phyloP scores from a whole-genome alignment of 2,113 vertebrate genomes.

The Gracilinanus agilis region DNA sequence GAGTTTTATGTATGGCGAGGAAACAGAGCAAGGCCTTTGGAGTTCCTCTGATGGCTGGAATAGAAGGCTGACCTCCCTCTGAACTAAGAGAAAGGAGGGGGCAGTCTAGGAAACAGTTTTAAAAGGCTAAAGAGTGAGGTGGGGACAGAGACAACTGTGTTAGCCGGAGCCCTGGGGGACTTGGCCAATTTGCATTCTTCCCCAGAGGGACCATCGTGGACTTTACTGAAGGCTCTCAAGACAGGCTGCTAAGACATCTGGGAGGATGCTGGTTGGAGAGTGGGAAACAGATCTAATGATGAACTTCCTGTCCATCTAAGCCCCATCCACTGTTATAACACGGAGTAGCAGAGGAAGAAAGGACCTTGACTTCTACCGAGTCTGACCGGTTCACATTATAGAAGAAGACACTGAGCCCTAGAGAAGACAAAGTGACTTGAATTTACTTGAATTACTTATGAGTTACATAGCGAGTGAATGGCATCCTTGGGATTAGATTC shows the following conservation, averaged over 20 bases:
- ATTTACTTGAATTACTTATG: neutral
- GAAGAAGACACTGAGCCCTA: neutral
- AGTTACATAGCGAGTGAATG: neutral
- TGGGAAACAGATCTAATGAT: neutral
- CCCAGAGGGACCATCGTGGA: neutral
- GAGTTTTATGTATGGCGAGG: neutral
- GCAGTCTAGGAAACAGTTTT: conserved; percentile 63
- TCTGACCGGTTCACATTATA: neutral
- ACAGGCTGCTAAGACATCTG: neutral
- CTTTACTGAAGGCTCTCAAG: neutral
- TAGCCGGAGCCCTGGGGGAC: conserved; percentile 61
- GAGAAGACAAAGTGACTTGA: neutral
- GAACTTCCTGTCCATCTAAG: neutral
- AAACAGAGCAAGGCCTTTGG: neutral
- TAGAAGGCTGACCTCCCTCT: neutral
- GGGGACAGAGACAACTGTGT: conserved; percentile 67
- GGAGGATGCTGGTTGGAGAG: neutral
- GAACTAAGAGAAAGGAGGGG: neutral
- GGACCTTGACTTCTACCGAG: neutral
- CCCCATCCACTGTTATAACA: neutral
- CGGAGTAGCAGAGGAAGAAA: neutral
- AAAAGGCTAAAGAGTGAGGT: conserved; percentile 62
- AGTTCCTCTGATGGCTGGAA: neutral
- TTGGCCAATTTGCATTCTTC: conserved; percentile 66
- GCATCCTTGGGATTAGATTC: neutral